Base-by-base conservation (phyloP, 2,888 invertebrate genomes). In the Oligia latruncula region DNA sequence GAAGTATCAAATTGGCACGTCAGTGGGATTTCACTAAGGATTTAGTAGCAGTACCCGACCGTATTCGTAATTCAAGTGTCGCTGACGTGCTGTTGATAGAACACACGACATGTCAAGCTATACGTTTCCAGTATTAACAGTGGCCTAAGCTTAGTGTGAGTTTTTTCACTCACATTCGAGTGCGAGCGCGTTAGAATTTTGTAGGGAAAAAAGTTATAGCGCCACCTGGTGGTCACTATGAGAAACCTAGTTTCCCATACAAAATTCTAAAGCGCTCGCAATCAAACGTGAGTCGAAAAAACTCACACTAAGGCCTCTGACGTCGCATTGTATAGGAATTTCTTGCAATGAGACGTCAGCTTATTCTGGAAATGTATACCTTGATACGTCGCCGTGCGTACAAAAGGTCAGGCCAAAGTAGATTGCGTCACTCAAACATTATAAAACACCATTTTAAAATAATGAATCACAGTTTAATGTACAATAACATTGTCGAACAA, bases 381-480 rank as follows among this genome's bases (percentile, higher is more conserved):
- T 23, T 23, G 11, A 49, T 58, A 58, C 4, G 58, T 9, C 23
- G 23, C 58, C 23, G 23, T 58, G 58, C 1, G 23, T 46, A 46
- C 29, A 46, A 65, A 20, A 73, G 29, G 15, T 35, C 9, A 23
- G 0, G 65, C 0, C 15, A 35, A 66, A 23, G 49, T 35, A 43
- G 35, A 13, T 75, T n/a, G 9, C 15, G n/a, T 40, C 2, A 20
- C 8, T n/a, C 29, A 64, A 70, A 23, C 0, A 68, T 5, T 2
- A 23, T 3, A 77, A 87, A 87, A 78, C 55, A 84, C 67, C 78
- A 68, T 70, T 66, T 40, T 82, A 85, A 87, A 88, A 86, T 83
- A 87, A 82, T 86, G 81, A 87, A 87, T 87, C 87, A 87, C 88
- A 87, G 87, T 87, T 87, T 87, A 86, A 88, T 87, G 88, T 88